Evolutionary conservation across 2,797 vertebrate species (phyloP).

Genomic region (Monodelphis domestica): DNA sequence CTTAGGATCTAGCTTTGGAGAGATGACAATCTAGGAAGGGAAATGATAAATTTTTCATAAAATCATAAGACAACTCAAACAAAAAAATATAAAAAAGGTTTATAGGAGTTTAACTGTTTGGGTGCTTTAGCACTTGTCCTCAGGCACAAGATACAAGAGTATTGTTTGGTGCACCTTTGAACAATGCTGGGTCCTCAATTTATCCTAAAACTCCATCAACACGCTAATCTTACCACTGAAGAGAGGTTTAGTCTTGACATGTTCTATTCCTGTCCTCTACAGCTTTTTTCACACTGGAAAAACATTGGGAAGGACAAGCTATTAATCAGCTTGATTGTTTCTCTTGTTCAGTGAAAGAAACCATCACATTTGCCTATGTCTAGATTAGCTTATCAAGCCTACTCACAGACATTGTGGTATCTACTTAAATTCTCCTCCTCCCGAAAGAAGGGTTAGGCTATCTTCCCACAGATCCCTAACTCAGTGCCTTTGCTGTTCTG

Average conservation of each 20-base stretch:
- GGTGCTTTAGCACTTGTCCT: not conserved
- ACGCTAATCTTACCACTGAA: not conserved
- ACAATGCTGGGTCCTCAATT: not conserved
- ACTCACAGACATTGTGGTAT: not conserved
- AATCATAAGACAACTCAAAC: not conserved
- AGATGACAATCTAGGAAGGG: not conserved
- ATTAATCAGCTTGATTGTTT: conserved; percentile 17
- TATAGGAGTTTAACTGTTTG: not conserved
- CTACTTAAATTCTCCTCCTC: not conserved
- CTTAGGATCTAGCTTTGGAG: not conserved
- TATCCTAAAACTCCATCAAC: not conserved
- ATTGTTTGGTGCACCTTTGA: not conserved
- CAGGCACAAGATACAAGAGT: not conserved
- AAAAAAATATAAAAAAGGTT: not conserved
- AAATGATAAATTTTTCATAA: not conserved
- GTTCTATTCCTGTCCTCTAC: not conserved
- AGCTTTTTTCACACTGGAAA: not conserved
- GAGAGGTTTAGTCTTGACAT: not conserved
- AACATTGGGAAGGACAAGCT: not conserved
- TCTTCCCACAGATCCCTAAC: not conserved
- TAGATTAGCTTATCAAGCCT: not conserved
- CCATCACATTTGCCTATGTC: not conserved
- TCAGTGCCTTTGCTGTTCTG: not conserved
- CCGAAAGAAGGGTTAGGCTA: not conserved
- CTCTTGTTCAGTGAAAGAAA: not conserved